phyloP scores from a whole-genome alignment of 2,888 invertebrate genomes.

The Melieria omissa region DNA sequence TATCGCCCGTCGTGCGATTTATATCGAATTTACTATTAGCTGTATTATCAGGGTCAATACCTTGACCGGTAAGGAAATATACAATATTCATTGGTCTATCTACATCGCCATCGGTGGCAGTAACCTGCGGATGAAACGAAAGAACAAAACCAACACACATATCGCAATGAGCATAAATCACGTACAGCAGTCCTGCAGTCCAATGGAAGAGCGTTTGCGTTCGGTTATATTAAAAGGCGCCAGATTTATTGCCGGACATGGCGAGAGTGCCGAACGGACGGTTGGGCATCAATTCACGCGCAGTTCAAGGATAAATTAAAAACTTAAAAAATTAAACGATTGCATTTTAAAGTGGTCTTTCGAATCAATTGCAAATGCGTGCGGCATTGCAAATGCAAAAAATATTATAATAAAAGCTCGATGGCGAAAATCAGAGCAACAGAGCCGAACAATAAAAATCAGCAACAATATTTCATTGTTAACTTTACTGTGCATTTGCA shows the following conservation, averaged over 20 bases:
- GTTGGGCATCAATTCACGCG: too few species aligned
- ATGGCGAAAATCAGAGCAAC: neutral
- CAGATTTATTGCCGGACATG: too few species aligned
- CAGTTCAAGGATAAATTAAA: too few species aligned
- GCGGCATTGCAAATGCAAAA: too few species aligned
- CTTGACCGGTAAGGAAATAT: slow-evolving; percentile 92
- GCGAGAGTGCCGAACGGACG: too few species aligned
- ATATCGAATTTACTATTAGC: slow-evolving; percentile 95
- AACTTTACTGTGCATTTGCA: neutral
- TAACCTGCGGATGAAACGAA: slow-evolving; percentile 74
- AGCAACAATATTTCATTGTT: slow-evolving; percentile 2
- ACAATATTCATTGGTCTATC: slow-evolving; percentile 92
- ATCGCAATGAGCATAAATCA: too few species aligned
- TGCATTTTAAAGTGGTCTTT: too few species aligned
- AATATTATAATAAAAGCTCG: neutral
- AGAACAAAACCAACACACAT: slow-evolving; percentile 4
- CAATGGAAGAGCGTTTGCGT: too few species aligned
- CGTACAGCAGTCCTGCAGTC: too few species aligned
- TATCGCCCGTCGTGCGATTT: slow-evolving; percentile 91
- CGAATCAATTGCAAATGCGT: too few species aligned
- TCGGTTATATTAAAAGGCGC: too few species aligned
- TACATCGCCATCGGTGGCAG: slow-evolving; percentile 92
- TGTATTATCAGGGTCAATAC: slow-evolving; percentile 91
- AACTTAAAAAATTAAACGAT: too few species aligned
- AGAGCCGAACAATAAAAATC: neutral